A percentile compares a stretch with the other conserved stretches of the same genome.
These are phyloP conservation scores for Andrena cerasifolii DNA, from an alignment of 1,140 invertebrate genomes.

Conservation along the genomic window DNA sequence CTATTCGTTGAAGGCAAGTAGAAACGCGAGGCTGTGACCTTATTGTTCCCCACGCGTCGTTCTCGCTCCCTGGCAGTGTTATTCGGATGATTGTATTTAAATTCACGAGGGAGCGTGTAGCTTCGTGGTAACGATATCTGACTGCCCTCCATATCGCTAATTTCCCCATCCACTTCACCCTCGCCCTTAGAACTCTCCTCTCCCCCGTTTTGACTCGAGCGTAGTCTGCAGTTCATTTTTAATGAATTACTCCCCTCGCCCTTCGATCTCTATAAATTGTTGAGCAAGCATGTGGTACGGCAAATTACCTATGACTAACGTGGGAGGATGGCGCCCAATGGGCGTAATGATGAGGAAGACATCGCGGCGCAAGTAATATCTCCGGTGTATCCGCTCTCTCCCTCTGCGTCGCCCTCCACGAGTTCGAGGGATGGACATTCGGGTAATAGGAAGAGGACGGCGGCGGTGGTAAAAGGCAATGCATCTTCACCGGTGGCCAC, in stretches of 20 bases:
- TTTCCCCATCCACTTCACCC: slow-evolving; percentile 73
- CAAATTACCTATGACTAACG: slow-evolving; percentile 71
- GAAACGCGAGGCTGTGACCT: slow-evolving; percentile 84
- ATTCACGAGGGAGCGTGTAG: slow-evolving; percentile 92
- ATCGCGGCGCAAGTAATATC: slow-evolving; percentile 89
- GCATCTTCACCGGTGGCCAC: slow-evolving; percentile 81
- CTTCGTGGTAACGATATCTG: slow-evolving; percentile 90
- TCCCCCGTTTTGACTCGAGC: slow-evolving; percentile 74
- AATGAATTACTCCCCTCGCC: background rate
- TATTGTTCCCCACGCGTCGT: slow-evolving; percentile 80
- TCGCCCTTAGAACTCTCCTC: slow-evolving; percentile 77
- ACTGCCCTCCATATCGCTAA: slow-evolving; percentile 79
- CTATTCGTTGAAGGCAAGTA: slow-evolving; percentile 91
- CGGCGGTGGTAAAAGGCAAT: slow-evolving; percentile 74
- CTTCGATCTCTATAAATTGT: background rate
- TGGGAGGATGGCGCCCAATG: slow-evolving; percentile 76
- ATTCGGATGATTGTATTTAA: slow-evolving; percentile 87
- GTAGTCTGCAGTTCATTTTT: slow-evolving; percentile 63
- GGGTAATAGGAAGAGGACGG: slow-evolving; percentile 75
- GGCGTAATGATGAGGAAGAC: slow-evolving; percentile 81
- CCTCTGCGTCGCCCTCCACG: slow-evolving; percentile 72
- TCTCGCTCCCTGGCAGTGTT: slow-evolving; percentile 83
- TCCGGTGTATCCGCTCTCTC: slow-evolving; percentile 86
- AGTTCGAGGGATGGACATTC: slow-evolving; percentile 70
- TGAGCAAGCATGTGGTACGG: background rate